Evolutionary conservation across 2,888 invertebrate species (phyloP), one percentile per base, ranked within the genome.

Genomic region (Morpho achilles): DNA sequence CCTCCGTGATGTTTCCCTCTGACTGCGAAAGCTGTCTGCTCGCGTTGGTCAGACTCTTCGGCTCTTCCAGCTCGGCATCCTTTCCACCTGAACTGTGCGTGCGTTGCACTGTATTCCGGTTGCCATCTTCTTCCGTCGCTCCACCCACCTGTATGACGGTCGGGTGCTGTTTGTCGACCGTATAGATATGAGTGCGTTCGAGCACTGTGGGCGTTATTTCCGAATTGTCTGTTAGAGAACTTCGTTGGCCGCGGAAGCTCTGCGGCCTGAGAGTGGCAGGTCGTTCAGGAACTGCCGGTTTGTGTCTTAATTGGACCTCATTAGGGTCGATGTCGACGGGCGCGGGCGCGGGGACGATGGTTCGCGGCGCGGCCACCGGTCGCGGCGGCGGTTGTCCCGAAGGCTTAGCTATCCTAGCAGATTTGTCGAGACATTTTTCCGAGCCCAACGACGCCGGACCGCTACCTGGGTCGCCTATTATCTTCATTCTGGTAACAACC

Each of bases 271-370:
- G 85, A 50, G 94, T 93, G 46, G 94, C 93, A 52, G 96, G 96
- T 58, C 96, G 92, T 79, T 96, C 96, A 53, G 96, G 96, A 67
- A 96, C 93, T 53, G 94, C 95, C 7, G 96, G 96, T 81, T 96
- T 96, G 75, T 92, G 87, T 39, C 94, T 90, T 65, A 94, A 76
- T 73, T 91, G 91, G 49, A 93, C 92, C 50, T 80, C 82, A 42
- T 2, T 40, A 7, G 71, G 80, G 39, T 80, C 80, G 32, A 76
- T 23, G 9, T 53, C 77, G 10, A 74, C 75, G 10, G 75, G 77
- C 64, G 72, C 75, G 16, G 75, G 77, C 64, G 72, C 68, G 7
- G 85, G 84, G 60, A 83, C 63, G 50, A 84, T 69, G 22, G 89
- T 87, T 51, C 91, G 78, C 57, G 91, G 91, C 60, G 91, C 84